These are phyloP conservation scores for Callaeas wilsoni DNA, from an alignment of 2,113 vertebrate species.

Conservation along the genomic window DNA sequence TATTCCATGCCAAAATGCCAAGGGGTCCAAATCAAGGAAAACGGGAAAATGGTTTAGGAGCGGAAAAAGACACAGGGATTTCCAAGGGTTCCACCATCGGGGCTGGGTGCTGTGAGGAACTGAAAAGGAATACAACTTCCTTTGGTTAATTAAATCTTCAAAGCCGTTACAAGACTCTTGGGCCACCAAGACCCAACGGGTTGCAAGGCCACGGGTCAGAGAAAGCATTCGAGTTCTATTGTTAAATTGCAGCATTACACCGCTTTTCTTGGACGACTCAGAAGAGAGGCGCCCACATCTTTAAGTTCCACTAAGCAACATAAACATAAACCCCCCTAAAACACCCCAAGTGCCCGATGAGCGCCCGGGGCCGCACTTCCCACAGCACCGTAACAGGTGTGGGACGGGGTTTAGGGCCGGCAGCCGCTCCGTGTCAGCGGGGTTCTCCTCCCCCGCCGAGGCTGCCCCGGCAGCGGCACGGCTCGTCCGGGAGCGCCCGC, in stretches of 20 bases:
- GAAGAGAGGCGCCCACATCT: fast-evolving
- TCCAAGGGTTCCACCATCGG: background rate
- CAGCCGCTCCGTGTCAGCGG: background rate
- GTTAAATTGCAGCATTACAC: fast-evolving
- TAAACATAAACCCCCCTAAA: fast-evolving
- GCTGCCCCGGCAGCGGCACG: background rate
- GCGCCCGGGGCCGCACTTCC: background rate
- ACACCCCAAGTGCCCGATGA: fast-evolving
- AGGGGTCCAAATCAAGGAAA: background rate
- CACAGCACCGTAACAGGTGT: background rate
- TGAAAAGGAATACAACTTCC: fast-evolving
- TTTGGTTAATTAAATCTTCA: background rate
- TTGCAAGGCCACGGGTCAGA: background rate
- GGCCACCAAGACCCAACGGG: background rate
- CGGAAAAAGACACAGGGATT: background rate
- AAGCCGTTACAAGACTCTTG: background rate
- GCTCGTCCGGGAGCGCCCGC: background rate
- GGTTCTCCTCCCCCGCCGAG: background rate
- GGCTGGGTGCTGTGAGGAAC: fast-evolving
- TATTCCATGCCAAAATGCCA: background rate
- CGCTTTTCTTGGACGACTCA: fast-evolving
- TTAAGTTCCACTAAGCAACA: background rate
- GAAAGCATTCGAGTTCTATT: background rate
- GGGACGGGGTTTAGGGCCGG: fast-evolving
- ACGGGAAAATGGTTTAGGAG: background rate